A percentile compares a stretch with the other conserved stretches of the same genome.
Conservation (phyloP, 2,113 vertebrate species). For the Ailuropoda melanoleuca region DNA sequence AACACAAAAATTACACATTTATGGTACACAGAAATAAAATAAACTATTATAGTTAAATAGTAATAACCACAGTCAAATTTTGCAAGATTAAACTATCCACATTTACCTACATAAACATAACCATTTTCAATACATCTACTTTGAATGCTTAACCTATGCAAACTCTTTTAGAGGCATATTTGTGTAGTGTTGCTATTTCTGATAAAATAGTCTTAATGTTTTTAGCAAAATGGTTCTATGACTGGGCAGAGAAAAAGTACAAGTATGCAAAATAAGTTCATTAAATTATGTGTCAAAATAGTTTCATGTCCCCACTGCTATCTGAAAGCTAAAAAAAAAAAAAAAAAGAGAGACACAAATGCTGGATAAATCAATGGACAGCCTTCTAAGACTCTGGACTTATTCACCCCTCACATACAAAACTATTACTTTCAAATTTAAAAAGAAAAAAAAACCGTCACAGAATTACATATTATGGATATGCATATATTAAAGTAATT, state of each 20-base stretch:
- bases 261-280: not conserved
- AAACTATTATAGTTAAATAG: slow-evolving; percentile 19
- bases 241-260: not conserved
- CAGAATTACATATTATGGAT: not conserved
- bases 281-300: not conserved
- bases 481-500: not conserved
- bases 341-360: not conserved
- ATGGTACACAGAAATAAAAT: slow-evolving; percentile 20
- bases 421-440: not conserved
- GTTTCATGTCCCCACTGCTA: not conserved
- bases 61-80: slow-evolving; percentile 60
- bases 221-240: slow-evolving; percentile 64
- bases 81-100: slow-evolving; percentile 41
- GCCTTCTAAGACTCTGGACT: not conserved
- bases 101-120: slow-evolving; percentile 60
- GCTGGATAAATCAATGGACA: not conserved
- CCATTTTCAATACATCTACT: slow-evolving; percentile 62
- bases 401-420: not conserved
- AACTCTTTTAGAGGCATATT: slow-evolving; percentile 61
- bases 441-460: not conserved
- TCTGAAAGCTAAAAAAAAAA: not conserved
- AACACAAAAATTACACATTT: not conserved
- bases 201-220: slow-evolving; percentile 36
- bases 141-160: slow-evolving; percentile 76
- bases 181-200: slow-evolving; percentile 49